phyloP scores from a whole-genome alignment of 2,113 vertebrate species.

The Coturnix japonica region DNA sequence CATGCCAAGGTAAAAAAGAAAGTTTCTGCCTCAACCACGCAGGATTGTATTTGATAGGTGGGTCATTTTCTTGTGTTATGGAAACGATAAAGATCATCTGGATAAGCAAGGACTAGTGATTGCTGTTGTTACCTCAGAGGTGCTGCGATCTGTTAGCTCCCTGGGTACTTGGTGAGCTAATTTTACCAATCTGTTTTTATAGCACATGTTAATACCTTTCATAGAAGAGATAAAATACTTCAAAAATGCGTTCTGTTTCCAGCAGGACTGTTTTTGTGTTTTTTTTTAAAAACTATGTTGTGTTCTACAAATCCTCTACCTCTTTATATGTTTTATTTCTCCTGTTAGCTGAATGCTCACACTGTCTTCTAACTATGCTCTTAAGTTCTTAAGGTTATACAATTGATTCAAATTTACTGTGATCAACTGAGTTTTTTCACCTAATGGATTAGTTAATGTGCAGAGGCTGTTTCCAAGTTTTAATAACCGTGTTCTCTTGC shows the following conservation, averaged over 20 bases:
- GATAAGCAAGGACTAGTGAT: neutral
- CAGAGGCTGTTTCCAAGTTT: neutral
- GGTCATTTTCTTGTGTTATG: neutral
- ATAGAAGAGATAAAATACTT: neutral
- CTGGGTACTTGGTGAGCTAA: neutral
- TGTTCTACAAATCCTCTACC: neutral
- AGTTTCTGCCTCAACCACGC: neutral
- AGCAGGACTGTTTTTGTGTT: neutral
- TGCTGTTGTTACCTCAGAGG: neutral
- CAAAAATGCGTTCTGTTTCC: neutral
- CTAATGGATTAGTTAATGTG: neutral
- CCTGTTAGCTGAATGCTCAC: neutral
- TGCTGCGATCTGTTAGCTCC: conserved; percentile 54
- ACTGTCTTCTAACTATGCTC: neutral
- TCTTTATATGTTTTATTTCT: neutral
- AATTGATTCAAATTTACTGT: neutral
- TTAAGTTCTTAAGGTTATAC: neutral
- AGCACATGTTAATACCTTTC: neutral
- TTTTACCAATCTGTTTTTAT: conserved; percentile 6
- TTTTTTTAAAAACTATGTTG: neutral
- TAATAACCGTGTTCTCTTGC: neutral
- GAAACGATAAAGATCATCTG: conserved; percentile 17
- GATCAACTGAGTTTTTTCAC: neutral
- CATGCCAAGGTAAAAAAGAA: neutral
- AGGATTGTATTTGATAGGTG: neutral